A percentile compares a stretch with the other conserved stretches of the same genome.
phyloP scores from a whole-genome alignment of 37 sponge, comb jelly and placozoan species.

The Haliclona indistincta region DNA sequence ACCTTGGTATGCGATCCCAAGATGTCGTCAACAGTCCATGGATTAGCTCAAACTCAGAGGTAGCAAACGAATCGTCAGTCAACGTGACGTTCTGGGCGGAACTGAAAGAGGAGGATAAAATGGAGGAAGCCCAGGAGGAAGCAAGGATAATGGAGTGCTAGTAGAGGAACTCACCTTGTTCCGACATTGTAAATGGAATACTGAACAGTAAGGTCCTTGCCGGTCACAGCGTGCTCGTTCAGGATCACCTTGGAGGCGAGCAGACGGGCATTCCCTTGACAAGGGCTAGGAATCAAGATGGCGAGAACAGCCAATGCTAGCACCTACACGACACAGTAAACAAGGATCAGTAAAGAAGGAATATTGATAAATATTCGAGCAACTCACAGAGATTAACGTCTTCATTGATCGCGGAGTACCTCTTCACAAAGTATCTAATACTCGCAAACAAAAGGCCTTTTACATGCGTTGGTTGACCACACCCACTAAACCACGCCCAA shows the following conservation, averaged over 20 bases:
- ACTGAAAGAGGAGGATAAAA: slow-evolving; percentile 38
- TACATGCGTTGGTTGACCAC: too few species aligned
- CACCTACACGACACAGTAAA: slow-evolving; percentile 4
- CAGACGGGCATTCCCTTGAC: slow-evolving; percentile 50
- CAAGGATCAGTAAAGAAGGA: too few species aligned
- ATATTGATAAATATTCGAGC: too few species aligned
- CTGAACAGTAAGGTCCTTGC: slow-evolving; percentile 81
- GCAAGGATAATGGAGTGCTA: not conserved
- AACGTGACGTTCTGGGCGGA: slow-evolving; percentile 53
- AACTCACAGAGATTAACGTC: too few species aligned
- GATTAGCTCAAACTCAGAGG: slow-evolving; percentile 45
- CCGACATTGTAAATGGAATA: slow-evolving; percentile 86
- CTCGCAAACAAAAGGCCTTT: too few species aligned
- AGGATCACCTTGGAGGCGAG: slow-evolving; percentile 82
- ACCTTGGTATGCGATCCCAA: slow-evolving; percentile 75
- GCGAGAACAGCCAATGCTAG: slow-evolving; percentile 5
- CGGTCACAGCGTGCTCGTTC: slow-evolving; percentile 76
- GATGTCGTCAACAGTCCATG: slow-evolving; percentile 43
- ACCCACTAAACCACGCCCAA: too few species aligned
- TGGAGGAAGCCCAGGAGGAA: not conserved
- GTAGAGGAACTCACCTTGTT: slow-evolving; percentile 45
- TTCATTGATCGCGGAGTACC: too few species aligned
- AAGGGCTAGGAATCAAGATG: not conserved
- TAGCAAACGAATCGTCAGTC: slow-evolving; percentile 58
- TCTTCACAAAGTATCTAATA: too few species aligned